These are phyloP conservation scores for Ivindomyrus marchei DNA, from an alignment of 2,113 vertebrate species.

Conservation along the genomic window DNA sequence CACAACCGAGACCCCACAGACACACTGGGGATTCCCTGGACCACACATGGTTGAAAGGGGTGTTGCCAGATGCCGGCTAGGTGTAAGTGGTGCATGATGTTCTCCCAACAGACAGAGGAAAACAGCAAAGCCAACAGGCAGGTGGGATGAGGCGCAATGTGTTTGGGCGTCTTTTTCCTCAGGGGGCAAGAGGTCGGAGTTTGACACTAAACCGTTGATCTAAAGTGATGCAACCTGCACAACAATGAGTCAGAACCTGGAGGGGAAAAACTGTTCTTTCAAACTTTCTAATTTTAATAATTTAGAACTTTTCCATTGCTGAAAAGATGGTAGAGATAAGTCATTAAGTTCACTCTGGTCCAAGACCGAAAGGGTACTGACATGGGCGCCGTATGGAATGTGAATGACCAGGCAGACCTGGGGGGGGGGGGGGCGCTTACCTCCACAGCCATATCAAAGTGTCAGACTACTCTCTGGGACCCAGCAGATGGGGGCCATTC, in stretches of 20 bases:
- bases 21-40: not conserved
- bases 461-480: not conserved
- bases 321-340: not conserved
- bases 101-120: not conserved
- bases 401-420: not conserved
- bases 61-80: constrained; percentile 25
- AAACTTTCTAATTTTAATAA: not conserved
- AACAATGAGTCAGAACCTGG: not conserved
- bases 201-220: not conserved
- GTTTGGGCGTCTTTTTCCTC: not conserved
- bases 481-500: not conserved
- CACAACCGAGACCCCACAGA: not conserved
- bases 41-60: not conserved
- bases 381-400: not conserved
- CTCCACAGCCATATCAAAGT: not conserved
- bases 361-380: not conserved
- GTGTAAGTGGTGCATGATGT: not conserved
- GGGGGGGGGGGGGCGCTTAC: not conserved
- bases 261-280: not conserved
- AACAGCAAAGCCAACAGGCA: not conserved
- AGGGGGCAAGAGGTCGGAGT: not conserved
- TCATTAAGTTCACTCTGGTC: not conserved
- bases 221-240: not conserved
- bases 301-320: not conserved
- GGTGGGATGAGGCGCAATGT: not conserved